These are phyloP conservation scores for Petrolisthes cinctipes DNA, from an alignment of 2,888 invertebrate genomes.

Conservation along the genomic window DNA sequence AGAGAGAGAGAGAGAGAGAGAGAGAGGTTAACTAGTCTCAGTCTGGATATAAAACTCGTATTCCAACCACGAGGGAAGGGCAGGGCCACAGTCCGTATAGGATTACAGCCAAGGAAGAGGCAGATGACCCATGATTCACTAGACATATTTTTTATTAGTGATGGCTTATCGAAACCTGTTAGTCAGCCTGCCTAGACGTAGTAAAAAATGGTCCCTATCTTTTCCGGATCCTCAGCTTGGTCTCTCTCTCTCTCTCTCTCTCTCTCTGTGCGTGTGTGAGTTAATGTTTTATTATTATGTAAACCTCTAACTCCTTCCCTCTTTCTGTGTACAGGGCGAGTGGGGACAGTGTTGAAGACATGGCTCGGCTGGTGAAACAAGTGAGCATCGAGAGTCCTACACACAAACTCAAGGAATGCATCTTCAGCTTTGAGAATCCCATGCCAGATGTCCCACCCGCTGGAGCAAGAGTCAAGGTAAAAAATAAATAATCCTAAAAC, in stretches of 20 bases:
- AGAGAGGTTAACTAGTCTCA: background rate
- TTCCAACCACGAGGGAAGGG: background rate
- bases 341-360: constrained; percentile 38
- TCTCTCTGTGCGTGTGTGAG: no score
- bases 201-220: background rate
- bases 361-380: constrained; percentile 78
- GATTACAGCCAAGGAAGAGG: background rate
- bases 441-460: constrained; percentile 86
- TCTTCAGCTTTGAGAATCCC: constrained; percentile 88
- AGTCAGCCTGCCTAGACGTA: background rate
- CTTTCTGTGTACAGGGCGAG: constrained; percentile 27
- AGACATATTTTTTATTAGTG: no score
- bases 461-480: constrained; percentile 83
- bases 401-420: constrained; percentile 81
- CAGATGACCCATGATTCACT: background rate
- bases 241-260: background rate
- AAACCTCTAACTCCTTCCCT: background rate
- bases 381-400: constrained; percentile 90
- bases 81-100: background rate
- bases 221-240: background rate
- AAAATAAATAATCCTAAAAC: background rate
- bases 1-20: constrained; percentile 3
- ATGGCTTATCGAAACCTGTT: background rate
- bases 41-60: background rate
- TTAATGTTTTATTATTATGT: no score